These are phyloP conservation scores for Dastarcus helophoroides DNA, from an alignment of 2,888 invertebrate species.

Conservation along the genomic window DNA sequence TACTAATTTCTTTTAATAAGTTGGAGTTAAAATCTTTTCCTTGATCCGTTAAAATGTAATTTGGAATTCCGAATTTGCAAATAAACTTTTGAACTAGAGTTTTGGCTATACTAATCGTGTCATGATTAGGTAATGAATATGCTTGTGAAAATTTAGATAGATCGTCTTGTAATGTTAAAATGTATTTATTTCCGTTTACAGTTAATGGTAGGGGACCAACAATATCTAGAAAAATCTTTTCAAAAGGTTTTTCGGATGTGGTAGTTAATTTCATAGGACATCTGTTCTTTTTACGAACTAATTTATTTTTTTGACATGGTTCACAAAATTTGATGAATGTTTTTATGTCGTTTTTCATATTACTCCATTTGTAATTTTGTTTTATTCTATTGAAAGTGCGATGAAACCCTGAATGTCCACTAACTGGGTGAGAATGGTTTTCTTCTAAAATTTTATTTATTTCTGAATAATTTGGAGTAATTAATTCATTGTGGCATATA, in stretches of 20 bases:
- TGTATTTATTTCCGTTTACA: constrained; percentile 5
- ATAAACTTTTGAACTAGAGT: too few species aligned
- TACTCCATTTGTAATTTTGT: constrained; percentile 22
- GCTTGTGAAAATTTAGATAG: constrained; percentile 22
- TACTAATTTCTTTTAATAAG: constrained; percentile 19
- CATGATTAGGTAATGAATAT: too few species aligned
- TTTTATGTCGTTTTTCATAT: constrained; percentile 26
- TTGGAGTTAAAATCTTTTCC: constrained; percentile 17
- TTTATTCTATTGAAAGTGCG: constrained; percentile 20
- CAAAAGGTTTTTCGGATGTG: constrained; percentile 20
- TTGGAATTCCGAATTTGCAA: constrained; percentile 15
- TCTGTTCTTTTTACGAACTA: constrained; percentile 14
- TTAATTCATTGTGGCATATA: constrained; percentile 12
- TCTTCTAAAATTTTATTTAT: constrained; percentile 18
- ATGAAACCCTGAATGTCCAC: constrained; percentile 18
- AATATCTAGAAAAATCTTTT: constrained; percentile 22
- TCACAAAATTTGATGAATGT: constrained; percentile 22
- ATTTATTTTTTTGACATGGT: constrained; percentile 27
- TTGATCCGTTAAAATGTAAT: constrained; percentile 12
- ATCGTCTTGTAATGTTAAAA: constrained; percentile 19
- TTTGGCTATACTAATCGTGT: too few species aligned
- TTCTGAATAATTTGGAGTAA: constrained; percentile 10
- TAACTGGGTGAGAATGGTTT: constrained; percentile 15
- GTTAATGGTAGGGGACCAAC: constrained; percentile 19
- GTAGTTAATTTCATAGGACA: constrained; percentile 25